Evolutionary conservation across 2,797 vertebrate genomes (phyloP).

Genomic region (Semaprochilodus insignis): DNA sequence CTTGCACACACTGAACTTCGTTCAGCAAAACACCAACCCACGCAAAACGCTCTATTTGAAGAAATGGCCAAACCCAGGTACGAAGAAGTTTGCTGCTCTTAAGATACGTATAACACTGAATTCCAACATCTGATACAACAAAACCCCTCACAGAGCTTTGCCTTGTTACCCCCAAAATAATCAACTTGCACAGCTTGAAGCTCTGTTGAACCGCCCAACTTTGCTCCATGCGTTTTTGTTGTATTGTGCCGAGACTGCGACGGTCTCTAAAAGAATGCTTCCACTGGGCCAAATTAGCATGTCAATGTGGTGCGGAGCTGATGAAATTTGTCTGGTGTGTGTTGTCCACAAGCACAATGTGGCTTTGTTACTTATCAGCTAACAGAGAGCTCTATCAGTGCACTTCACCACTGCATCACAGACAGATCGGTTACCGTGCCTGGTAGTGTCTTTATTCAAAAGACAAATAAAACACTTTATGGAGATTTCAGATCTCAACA

Average conservation of each 20-base stretch:
- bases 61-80: constrained; percentile 11
- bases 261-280: constrained; percentile 57
- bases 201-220: constrained; percentile 52
- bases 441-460: not conserved
- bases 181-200: constrained; percentile 56
- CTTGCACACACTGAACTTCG: constrained; percentile 2
- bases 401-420: not conserved
- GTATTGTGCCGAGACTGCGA: constrained; percentile 49
- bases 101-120: constrained; percentile 49
- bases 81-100: constrained; percentile 39
- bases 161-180: constrained; percentile 55
- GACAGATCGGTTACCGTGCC: not conserved
- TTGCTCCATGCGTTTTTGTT: constrained; percentile 48
- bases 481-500: not conserved
- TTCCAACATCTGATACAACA: constrained; percentile 30
- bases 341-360: constrained; percentile 46
- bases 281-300: constrained; percentile 61
- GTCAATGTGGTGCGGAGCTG: constrained; percentile 59
- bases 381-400: constrained; percentile 13
- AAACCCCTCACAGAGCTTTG: constrained; percentile 38
- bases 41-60: constrained; percentile 17
- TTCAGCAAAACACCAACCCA: constrained; percentile 11
- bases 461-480: not conserved
- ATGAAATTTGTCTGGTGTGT: constrained; percentile 59
- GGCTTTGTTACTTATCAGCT: constrained; percentile 50